These are phyloP conservation scores for Leptestheria dahalacensis DNA, from an alignment of 1,140 invertebrate species.

Conservation along the genomic window DNA sequence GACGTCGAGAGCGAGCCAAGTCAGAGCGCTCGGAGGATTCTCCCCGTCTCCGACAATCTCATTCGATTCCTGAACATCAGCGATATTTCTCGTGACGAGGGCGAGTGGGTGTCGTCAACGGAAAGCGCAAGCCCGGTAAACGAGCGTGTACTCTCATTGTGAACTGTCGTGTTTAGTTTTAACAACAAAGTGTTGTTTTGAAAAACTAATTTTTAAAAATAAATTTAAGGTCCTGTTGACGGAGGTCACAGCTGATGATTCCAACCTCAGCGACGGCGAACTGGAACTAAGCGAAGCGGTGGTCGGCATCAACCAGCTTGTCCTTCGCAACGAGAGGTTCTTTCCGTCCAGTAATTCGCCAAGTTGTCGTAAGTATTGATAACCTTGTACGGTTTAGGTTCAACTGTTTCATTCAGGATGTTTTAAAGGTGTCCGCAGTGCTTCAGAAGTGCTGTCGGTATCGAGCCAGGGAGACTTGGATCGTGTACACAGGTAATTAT, in stretches of 20 bases:
- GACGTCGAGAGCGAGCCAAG: neutral
- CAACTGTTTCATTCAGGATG: too few species aligned
- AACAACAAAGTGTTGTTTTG: too few species aligned
- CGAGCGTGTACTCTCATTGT: too few species aligned
- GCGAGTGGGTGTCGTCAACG: neutral
- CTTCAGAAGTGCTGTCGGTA: too few species aligned
- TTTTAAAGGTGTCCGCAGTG: too few species aligned
- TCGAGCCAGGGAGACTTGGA: too few species aligned
- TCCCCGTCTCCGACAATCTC: neutral
- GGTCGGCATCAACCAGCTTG: slow-evolving; percentile 1
- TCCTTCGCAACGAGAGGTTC: neutral
- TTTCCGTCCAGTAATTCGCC: neutral
- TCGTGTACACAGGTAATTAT: too few species aligned
- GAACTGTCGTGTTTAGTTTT: too few species aligned
- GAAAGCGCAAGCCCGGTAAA: neutral
- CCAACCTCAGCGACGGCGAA: slow-evolving; percentile 7
- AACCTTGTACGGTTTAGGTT: neutral
- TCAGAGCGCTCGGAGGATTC: neutral
- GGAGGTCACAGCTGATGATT: neutral
- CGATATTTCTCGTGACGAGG: neutral
- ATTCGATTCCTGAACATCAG: neutral
- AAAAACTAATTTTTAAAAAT: too few species aligned
- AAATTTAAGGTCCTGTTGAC: neutral
- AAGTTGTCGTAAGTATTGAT: neutral
- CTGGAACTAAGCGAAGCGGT: slow-evolving; percentile 8